Base-by-base conservation (phyloP, 2,888 invertebrate species). In the Stenodera caucasica region DNA sequence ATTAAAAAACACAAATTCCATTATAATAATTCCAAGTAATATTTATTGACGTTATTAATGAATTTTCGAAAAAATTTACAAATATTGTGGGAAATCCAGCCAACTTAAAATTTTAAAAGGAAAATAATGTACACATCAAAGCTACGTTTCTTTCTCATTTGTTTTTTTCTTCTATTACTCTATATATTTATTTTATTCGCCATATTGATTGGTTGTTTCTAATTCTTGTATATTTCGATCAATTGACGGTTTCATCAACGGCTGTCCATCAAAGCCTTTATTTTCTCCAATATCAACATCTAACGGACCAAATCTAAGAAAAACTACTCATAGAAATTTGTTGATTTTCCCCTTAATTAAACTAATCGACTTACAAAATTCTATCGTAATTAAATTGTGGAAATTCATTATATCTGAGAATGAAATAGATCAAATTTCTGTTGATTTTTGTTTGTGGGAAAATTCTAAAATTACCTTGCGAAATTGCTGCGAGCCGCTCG, bases 401-500 rank as follows among this genome's bases (percentile, higher is more conserved):
- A 2, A 21, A 45, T 45, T 18, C 45, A 21, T 21, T 11, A 8
- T 9, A 15, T 37, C 37, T 15, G n/a, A 4, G 8, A 33, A 33
- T n/a, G n/a, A 33, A 1, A 12, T 33, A 12, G n/a, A 12, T 33
- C 2, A 30, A 8, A 8, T 30, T 1, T 30, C 9, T 6, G 33
- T 12, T 11, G 33, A 4, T 12, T n/a, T 5, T n/a, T 4, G 12
- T 33, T 11, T 5, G n/a, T 2, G 33, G 11, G 33, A 30, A 30
- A n/a, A n/a, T n/a, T n/a, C n/a, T n/a, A n/a, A n/a, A n/a, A n/a
- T n/a, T 60, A 60, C 60, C 55, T 55, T 15, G 15, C 2, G 37
- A 57, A 56, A 11, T 66, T 52, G 50, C 57, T 65, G 21, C 65
- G 57, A 2, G 67, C 63, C 2, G 68, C 67, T 53, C 66, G 61